Conservation (phyloP, 2,113 vertebrate genomes). For the Cavia porcellus region DNA sequence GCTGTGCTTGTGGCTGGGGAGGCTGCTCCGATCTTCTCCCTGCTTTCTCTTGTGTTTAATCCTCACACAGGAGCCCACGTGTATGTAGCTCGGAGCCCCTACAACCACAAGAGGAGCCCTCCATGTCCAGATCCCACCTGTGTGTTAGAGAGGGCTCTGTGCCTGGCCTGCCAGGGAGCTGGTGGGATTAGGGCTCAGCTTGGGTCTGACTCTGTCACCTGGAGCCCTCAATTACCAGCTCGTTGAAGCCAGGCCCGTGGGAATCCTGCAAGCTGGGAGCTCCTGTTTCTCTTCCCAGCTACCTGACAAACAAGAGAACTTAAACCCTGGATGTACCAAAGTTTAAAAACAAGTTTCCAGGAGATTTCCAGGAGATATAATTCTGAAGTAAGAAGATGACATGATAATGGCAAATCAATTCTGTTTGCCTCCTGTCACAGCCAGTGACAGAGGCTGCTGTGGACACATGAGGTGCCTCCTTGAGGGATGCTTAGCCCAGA, state of each 20-base stretch:
- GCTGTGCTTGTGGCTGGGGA: neutral
- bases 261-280: fast-evolving
- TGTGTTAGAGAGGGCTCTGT: neutral
- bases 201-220: neutral
- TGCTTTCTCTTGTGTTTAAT: neutral
- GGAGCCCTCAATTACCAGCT: neutral
- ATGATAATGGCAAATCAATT: neutral
- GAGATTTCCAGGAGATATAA: constrained; percentile 16
- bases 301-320: too few relatives aligned
- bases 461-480: fast-evolving
- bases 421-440: neutral
- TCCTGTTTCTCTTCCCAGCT: neutral
- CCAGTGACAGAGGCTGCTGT: neutral
- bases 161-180: neutral
- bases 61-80: too few relatives aligned
- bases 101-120: neutral
- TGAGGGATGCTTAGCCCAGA: fast-evolving
- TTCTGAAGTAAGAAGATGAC: constrained; percentile 10
- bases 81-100: neutral
- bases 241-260: neutral
- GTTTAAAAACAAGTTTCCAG: neutral
- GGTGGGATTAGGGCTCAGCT: neutral
- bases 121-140: neutral
- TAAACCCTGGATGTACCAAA: too few relatives aligned
- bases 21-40: neutral